Evolutionary conservation across 1,140 invertebrate genomes (phyloP).

Genomic region (Nasonia vitripennis): DNA sequence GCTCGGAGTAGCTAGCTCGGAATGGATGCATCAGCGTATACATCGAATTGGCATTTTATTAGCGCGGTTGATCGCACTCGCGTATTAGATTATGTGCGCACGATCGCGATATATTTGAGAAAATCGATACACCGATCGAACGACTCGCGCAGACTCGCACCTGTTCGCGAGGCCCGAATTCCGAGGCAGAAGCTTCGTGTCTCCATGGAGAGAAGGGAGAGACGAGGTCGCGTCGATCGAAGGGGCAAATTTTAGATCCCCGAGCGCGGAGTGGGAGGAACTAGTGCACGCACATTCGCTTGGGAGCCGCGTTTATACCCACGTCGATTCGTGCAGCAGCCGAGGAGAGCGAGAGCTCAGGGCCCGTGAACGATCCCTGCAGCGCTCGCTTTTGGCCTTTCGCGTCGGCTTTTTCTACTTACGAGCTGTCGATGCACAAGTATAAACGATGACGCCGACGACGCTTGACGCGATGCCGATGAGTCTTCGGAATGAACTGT

Average conservation of each 20-base stretch:
- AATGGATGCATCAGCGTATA: too few relatives aligned
- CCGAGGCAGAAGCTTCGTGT: not conserved
- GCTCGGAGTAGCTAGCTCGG: too few relatives aligned
- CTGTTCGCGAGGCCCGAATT: not conserved
- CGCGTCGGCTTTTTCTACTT: not conserved
- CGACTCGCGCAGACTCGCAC: not conserved
- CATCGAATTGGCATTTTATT: too few relatives aligned
- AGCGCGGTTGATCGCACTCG: too few relatives aligned
- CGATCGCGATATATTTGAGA: too few relatives aligned
- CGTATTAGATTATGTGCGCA: too few relatives aligned
- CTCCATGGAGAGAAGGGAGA: not conserved
- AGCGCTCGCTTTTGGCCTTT: not conserved
- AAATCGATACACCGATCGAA: not conserved
- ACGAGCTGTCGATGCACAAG: slow-evolving; percentile 5
- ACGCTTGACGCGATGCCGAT: slow-evolving; percentile 66
- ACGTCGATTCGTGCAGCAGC: too few relatives aligned
- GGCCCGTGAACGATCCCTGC: too few relatives aligned
- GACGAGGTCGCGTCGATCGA: not conserved
- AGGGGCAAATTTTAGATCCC: slow-evolving; percentile 25
- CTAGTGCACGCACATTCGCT: not conserved
- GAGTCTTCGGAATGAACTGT: slow-evolving; percentile 71
- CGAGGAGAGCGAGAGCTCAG: too few relatives aligned
- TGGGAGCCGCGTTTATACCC: not conserved
- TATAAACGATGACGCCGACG: not conserved
- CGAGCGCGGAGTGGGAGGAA: not conserved